Evolutionary conservation across 2,113 vertebrate genomes (phyloP).

Genomic region (Dinomys branickii): DNA sequence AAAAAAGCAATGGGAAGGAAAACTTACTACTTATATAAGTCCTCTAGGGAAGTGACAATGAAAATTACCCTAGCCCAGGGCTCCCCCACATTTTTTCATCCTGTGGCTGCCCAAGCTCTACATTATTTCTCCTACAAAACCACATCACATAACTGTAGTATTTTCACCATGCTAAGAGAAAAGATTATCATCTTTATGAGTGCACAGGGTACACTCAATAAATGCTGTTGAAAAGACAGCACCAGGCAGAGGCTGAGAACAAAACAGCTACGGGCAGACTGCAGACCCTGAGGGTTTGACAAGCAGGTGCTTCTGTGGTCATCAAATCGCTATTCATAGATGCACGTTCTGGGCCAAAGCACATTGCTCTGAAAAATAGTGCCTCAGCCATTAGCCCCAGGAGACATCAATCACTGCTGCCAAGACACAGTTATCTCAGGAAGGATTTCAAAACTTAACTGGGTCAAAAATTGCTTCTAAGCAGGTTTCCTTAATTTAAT

Average conservation of each 20-base stretch:
- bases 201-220: neutral
- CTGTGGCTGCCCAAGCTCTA: neutral
- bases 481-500: conserved; percentile 65
- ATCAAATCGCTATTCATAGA: conserved; percentile 64
- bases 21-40: neutral
- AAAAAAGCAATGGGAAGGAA: conserved; percentile 38
- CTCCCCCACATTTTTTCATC: conserved; percentile 18
- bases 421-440: conserved; percentile 31
- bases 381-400: conserved; percentile 46
- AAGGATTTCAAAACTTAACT: conserved; percentile 61
- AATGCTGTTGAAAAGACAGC: conserved; percentile 3
- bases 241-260: conserved; percentile 15
- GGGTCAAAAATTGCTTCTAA: conserved; percentile 71
- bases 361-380: conserved; percentile 20
- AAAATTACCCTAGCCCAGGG: neutral
- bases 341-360: conserved; percentile 51
- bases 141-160: conserved; percentile 4
- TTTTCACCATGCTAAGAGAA: conserved; percentile 40
- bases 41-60: neutral
- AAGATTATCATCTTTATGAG: conserved; percentile 58
- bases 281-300: neutral
- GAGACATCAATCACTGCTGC: conserved; percentile 54
- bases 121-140: conserved; percentile 19
- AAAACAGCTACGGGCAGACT: conserved; percentile 26
- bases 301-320: conserved; percentile 38